Base-by-base conservation (phyloP, 2,113 vertebrate genomes). In the Otocyon megalotis region DNA sequence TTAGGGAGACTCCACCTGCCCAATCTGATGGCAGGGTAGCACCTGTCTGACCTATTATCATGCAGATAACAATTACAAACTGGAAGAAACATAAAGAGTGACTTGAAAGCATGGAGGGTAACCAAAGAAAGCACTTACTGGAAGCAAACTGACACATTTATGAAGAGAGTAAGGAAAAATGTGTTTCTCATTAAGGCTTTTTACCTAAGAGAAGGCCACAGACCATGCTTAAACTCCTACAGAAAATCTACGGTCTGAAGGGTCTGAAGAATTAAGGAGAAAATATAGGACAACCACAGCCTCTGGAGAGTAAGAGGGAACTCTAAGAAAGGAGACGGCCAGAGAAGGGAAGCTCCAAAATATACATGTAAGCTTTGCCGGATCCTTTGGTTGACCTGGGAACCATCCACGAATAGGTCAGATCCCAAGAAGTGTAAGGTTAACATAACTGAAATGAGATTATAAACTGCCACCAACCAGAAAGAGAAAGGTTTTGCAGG, bases 131-230 rank as follows among this genome's bases (percentile, higher is more conserved):
- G 81, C 24, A 89, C n/a, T 63, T 24, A 37, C 37, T 85, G 17
- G 50, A 82, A 69, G 35, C 26, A 71, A 93, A 65, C 1, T 62
- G 86, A 84, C 20, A 48, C 4, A 14, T 48, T 2, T 69, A 43
- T 88, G 17, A 81, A 81, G 13, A 72, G 58, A 88, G 35, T 48
- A 88, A 82, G 12, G 43, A 71, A 88, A 95, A 76, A 26, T 71
- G n/a, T 76, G 60, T 62, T 90, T 96, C 53, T 30, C 69, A 62
- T 93, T 69, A 84, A 79, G 71, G 53, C 32, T 91, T 92, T 79
- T 62, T 90, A 93, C 62, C 24, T 85, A 53, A 90, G 37, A 43
- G 28, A 90, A 93, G 69, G 32, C 67, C 67, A 71, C 3, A 86
- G 62, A 37, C 37, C 60, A 76, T 26, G 16, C 56, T 69, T 79